Evolutionary conservation across 1,140 invertebrate species (phyloP), one percentile per base, ranked within the genome.

Genomic region (Drosophila kurseongensis): DNA sequence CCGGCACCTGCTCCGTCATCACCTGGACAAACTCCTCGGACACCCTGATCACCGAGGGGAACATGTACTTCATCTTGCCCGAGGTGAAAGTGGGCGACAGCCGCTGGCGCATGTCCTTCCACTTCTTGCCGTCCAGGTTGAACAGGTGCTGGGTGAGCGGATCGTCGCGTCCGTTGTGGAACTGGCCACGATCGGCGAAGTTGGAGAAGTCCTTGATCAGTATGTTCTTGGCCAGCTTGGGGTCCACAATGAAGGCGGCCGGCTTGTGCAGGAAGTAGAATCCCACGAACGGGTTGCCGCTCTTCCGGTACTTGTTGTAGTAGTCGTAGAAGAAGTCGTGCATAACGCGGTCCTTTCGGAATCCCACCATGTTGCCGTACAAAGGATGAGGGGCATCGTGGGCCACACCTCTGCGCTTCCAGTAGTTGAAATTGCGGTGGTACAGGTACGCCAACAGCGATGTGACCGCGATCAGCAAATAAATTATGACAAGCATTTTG

Each of bases 51-150:
- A 95, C 63, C 0, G 93, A 91, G 4, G 86, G 82, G 52, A 94
- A 94, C 93, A 95, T 94, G 6, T 79, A 79, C 71, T 94, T 95
- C 67, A 95, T 92, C 80, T 94, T 95, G 32, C 91, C 93, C 0
- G 93, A 93, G 0, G 92, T 94, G 66, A 95, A 94, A 0, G 93
- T 93, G 2, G 94, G 94, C 0, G 92, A 92, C 1, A 95, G 58
- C 54, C 93, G 93, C 2, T 82, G 65, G 5, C 94, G 72, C 23
- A 94, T 52, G 8, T 83, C 80, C 51, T 76, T 92, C 94, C 94
- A 94, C 48, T 92, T 91, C 9, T 91, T 73, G 0, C 93, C 94
- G 10, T 90, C 73, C 18, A 93, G 45, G 16, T 84, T 75, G 44
- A 92, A 92, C 4, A 92, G 40, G 60, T 92, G 77, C 13, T 77